Conservation (phyloP, 2,888 invertebrate species). For the Leucophenga maculata region DNA sequence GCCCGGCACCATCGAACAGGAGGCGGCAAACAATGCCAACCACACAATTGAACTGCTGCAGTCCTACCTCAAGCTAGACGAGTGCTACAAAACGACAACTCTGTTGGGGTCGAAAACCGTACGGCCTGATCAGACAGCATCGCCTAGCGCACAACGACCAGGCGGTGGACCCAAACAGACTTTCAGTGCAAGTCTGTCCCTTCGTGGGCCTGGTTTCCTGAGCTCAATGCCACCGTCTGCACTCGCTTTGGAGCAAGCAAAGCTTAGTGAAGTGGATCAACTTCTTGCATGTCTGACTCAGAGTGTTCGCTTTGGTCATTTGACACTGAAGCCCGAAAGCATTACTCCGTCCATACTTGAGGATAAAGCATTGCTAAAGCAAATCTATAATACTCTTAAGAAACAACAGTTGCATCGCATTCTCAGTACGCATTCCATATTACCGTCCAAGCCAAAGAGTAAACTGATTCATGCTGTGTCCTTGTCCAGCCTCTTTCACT, state of each 20-base stretch:
- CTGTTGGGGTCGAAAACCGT: constrained; percentile 64
- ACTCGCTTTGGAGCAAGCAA: constrained; percentile 28
- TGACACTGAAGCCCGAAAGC: constrained; percentile 74
- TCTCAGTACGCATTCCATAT: constrained; percentile 59
- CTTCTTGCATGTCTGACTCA: constrained; percentile 56
- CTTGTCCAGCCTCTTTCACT: constrained; percentile 51
- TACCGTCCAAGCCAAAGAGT: constrained; percentile 40
- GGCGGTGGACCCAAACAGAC: not conserved
- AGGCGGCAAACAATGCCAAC: constrained; percentile 52
- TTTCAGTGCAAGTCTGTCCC: constrained; percentile 24
- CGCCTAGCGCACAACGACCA: constrained; percentile 66
- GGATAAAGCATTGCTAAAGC: constrained; percentile 80
- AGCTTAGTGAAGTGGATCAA: constrained; percentile 49
- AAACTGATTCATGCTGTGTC: constrained; percentile 54
- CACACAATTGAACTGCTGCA: constrained; percentile 62
- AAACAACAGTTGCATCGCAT: constrained; percentile 68
- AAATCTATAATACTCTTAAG: constrained; percentile 67
- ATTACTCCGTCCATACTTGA: constrained; percentile 82
- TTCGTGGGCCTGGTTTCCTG: constrained; percentile 49
- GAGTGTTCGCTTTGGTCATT: constrained; percentile 40
- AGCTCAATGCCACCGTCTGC: constrained; percentile 6
- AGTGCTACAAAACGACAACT: constrained; percentile 61
- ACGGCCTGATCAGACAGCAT: constrained; percentile 66
- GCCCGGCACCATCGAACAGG: constrained; percentile 39
- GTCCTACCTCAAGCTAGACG: constrained; percentile 58